Conservation (phyloP, 2,113 vertebrate genomes). For the Turnix velox region DNA sequence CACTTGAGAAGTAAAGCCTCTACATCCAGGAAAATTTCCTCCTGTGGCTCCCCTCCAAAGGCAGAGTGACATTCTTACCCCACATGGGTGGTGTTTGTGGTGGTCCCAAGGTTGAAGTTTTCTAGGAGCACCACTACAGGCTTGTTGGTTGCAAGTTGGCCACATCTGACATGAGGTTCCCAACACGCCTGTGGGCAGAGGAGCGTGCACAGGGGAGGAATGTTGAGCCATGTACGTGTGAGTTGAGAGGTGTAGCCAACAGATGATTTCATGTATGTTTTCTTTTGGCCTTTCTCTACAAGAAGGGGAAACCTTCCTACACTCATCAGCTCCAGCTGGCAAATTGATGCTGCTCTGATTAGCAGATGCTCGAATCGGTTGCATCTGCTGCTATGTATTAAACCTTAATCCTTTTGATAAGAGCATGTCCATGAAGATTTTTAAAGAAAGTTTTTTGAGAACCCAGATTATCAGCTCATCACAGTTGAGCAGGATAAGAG, state of each 20-base stretch:
- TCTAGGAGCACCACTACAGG: neutral
- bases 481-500: constrained; percentile 47
- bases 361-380: constrained; percentile 28
- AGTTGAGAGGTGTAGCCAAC: neutral
- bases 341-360: neutral
- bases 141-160: neutral
- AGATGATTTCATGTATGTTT: neutral
- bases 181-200: neutral
- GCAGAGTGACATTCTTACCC: neutral
- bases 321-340: neutral
- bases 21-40: neutral
- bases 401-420: constrained; percentile 57
- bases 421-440: constrained; percentile 39
- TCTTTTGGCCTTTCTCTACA: neutral
- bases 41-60: neutral
- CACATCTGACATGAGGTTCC: neutral
- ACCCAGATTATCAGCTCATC: constrained; percentile 43
- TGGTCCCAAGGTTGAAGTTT: neutral
- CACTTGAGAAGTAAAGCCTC: neutral
- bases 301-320: neutral
- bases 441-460: constrained; percentile 38
- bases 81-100: accelerated
- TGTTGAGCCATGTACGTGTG: accelerated
- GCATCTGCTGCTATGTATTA: constrained; percentile 61
- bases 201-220: accelerated